These are phyloP conservation scores for Leptinotarsa juncta DNA, from an alignment of 2,888 invertebrate species.

Conservation along the genomic window DNA sequence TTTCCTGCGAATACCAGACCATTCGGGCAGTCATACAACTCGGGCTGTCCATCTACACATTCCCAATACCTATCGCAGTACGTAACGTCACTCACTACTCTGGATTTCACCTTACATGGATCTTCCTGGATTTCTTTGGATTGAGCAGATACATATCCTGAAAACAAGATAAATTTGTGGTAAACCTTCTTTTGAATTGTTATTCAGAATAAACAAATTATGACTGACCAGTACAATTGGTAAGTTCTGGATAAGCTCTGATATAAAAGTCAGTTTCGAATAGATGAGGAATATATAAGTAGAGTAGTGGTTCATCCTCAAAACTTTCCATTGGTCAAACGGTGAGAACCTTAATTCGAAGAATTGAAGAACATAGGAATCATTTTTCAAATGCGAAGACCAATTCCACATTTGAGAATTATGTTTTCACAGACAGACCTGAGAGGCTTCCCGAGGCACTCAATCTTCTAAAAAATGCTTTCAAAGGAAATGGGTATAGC, in stretches of 20 bases:
- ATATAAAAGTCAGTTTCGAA: too few relatives aligned
- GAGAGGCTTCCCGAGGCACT: too few relatives aligned
- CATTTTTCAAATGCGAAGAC: too few relatives aligned
- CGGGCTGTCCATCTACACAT: conserved; percentile 84
- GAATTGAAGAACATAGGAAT: too few relatives aligned
- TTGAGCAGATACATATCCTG: conserved; percentile 55
- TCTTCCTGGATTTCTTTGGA: conserved; percentile 71
- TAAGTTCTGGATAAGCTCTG: neutral
- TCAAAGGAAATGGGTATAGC: too few relatives aligned
- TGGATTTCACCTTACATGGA: conserved; percentile 83
- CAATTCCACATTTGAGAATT: too few relatives aligned
- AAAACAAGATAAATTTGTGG: conserved; percentile 32
- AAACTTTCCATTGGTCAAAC: too few relatives aligned
- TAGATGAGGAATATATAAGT: too few relatives aligned
- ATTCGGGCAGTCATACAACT: conserved; percentile 90
- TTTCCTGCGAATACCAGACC: conserved; percentile 91
- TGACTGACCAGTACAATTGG: neutral
- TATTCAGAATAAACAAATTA: neutral
- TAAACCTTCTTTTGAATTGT: neutral
- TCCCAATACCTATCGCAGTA: conserved; percentile 89
- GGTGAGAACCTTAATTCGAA: too few relatives aligned
- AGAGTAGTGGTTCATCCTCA: too few relatives aligned
- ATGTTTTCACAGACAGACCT: too few relatives aligned
- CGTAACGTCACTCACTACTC: conserved; percentile 81
- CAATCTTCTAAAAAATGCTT: too few relatives aligned